Evolutionary conservation across 2,888 invertebrate species (phyloP), one percentile per base, ranked within the genome.

Genomic region (Drosophila merina): DNA sequence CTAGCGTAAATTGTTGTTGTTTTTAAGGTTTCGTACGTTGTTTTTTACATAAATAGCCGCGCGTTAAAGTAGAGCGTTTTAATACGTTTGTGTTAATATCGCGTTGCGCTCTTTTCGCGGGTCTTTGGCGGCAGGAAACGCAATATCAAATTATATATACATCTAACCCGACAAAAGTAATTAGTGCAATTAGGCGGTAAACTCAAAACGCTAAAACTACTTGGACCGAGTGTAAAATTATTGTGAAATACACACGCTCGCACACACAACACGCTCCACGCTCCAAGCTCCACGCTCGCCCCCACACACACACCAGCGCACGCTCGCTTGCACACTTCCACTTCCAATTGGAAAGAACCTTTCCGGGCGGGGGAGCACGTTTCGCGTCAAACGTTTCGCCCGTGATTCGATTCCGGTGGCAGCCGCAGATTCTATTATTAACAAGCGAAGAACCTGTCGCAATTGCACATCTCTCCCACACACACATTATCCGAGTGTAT

Each of bases 11-110:
- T 44, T 44, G 44, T 44, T 8, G 31, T 25, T 40, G 38, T 47
- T 63, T 72, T 77, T 75, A 79, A 76, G 44, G 20, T 44, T 44
- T 44, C 20, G 44, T 20, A 44, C 10, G 31, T 25, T 40, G 30
- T 47, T 63, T 72, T 75, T 77, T 75, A 79, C 77, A 88, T 88
- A 88, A 87, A 88, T 87, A 88, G 86, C 76, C 69, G 77, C 77
- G 79, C 80, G 49, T 69, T 54, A 75, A 69, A 72, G 75, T 74
- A 75, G 72, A 77, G 63, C 74, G 77, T 84, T 87, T 88, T 76
- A 79, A 76, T 78, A 74, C 71, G 68, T 73, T 77, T 76, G 77
- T 78, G 75, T 77, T 77, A 72, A 76, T 70, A 79, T 62, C 77
- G 70, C 54, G 68, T 51, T 56, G 52, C 36, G 57, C 57, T 69